Base-by-base conservation (phyloP, 2,797 vertebrate species). In the Zonotrichia albicollis region DNA sequence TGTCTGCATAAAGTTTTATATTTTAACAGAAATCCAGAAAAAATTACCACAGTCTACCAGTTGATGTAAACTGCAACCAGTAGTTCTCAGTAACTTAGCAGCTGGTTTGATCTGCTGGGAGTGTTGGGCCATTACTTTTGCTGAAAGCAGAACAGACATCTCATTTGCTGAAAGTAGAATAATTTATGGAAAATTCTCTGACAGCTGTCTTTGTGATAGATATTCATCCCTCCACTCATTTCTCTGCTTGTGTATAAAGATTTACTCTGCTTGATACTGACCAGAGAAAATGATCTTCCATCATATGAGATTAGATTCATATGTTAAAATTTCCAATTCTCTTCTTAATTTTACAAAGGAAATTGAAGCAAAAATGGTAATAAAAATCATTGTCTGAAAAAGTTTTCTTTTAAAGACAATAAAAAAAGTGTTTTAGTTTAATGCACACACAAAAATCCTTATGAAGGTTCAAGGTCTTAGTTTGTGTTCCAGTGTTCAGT, bases 1-100 rank as follows among this genome's bases (percentile, higher is more conserved):
- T 58, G 57, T 95, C 90, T 96, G 53, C 87, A 90, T 93, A 90
- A 97, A 93, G 32, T 88, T 96, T 60, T 96, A 54, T 95, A 85
- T 96, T 89, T 96, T 94, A 91, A 90, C 25, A 95, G 90, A 91
- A 95, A 94, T 94, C 11, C 40, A 78, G 43, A 42, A 95, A 89
- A 93, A 91, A 70, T 68, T 46, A n/a, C 53, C 16, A 7, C 21
- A 84, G 13, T 75, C 55, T 84, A 10, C 67, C 2, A 18, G 27
- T 18, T 1, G 22, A 4, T 30, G 11, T 68, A 32, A 85, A 46
- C 36, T 23, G 11, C 21, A 54, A 8, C 9, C 11, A 20, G 25
- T 40, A 57, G 13, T 48, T 76, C 40, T 87, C 32, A 60, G 12
- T 4, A 45, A 18, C 11, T 71, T 18, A 42, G 16, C 8, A 53